Percentiles rank a stretch among this genome's conserved stretches.
These are phyloP conservation scores for Ennomos fuscantarius DNA, from an alignment of 2,888 invertebrate genomes.

Conservation along the genomic window DNA sequence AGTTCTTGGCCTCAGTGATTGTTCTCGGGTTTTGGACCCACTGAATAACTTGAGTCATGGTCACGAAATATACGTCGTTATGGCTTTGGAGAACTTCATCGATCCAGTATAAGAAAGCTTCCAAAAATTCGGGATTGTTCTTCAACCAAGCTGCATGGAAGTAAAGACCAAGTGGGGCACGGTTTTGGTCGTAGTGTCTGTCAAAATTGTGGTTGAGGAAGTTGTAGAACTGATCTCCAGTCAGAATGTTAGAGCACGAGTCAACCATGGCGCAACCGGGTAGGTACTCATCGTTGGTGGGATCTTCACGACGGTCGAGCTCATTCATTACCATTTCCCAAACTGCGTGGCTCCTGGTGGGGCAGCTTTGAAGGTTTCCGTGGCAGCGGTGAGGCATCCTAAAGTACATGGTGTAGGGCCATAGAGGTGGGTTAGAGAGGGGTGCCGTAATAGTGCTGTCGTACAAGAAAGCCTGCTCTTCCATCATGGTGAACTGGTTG, in stretches of 20 bases:
- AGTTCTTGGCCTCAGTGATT: constrained; percentile 93
- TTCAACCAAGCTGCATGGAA: constrained; percentile 98
- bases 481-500: constrained; percentile 99
- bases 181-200: constrained; percentile 95
- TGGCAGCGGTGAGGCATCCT: constrained; percentile 97
- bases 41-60: constrained; percentile 98
- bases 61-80: constrained; percentile 97
- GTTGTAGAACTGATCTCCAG: constrained; percentile 97
- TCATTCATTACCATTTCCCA: constrained; percentile 99
- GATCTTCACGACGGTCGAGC: constrained; percentile 95
- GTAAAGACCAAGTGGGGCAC: constrained; percentile 94
- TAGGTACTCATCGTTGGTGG: constrained; percentile 94
- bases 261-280: constrained; percentile 98
- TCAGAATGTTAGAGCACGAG: constrained; percentile 96
- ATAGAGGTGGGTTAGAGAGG: constrained; percentile 95
- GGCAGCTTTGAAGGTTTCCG: constrained; percentile 96
- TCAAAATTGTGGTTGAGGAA: constrained; percentile 97
- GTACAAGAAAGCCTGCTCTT: constrained; percentile 97
- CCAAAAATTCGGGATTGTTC: constrained; percentile 96
- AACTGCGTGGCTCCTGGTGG: constrained; percentile 96
- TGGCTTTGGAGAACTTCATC: constrained; percentile 94
- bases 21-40: constrained; percentile 98
- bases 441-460: constrained; percentile 98
- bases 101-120: constrained; percentile 97
- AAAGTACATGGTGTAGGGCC: constrained; percentile 99